A percentile compares a stretch with the other conserved stretches of the same genome.
Conservation (phyloP, 2,888 invertebrate species). For the Sarcophaga subvicina region DNA sequence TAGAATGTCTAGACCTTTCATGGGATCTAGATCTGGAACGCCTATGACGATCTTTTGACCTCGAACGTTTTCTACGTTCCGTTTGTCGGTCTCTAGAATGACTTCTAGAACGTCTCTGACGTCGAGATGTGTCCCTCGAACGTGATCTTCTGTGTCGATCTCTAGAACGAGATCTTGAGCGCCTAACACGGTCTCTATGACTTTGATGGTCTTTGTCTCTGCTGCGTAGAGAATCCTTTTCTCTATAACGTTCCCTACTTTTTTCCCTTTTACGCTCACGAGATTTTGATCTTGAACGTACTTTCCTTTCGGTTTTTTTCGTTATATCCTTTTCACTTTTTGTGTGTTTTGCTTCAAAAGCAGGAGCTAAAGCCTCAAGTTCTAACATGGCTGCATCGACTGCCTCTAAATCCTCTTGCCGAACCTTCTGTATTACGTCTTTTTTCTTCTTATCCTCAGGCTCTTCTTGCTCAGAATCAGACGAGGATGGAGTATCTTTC, state of each 20-base stretch:
- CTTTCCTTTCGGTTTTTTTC: constrained; percentile 60
- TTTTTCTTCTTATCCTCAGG: constrained; percentile 76
- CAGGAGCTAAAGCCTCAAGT: constrained; percentile 92
- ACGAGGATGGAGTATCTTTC: constrained; percentile 77
- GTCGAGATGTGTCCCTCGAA: constrained; percentile 68
- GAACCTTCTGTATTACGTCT: constrained; percentile 71
- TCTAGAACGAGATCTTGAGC: constrained; percentile 70
- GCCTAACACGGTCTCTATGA: constrained; percentile 73
- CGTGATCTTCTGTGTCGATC: constrained; percentile 66
- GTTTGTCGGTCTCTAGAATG: constrained; percentile 71
- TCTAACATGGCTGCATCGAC: constrained; percentile 93
- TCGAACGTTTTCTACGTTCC: constrained; percentile 67
- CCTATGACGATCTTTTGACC: constrained; percentile 71
- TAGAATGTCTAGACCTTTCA: constrained; percentile 74
- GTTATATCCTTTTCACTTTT: constrained; percentile 76
- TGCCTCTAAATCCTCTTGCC: constrained; percentile 72
- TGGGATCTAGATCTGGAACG: constrained; percentile 60
- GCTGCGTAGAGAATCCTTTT: constrained; percentile 20
- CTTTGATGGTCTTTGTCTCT: constrained; percentile 72
- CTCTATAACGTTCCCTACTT: constrained; percentile 64
- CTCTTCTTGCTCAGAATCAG: constrained; percentile 30
- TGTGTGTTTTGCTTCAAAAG: constrained; percentile 78
- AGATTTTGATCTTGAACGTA: constrained; percentile 70
- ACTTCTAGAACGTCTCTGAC: constrained; percentile 70
- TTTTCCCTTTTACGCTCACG: constrained; percentile 69